phyloP scores from a whole-genome alignment of 2,113 vertebrate genomes.

The Mus spicilegus region DNA sequence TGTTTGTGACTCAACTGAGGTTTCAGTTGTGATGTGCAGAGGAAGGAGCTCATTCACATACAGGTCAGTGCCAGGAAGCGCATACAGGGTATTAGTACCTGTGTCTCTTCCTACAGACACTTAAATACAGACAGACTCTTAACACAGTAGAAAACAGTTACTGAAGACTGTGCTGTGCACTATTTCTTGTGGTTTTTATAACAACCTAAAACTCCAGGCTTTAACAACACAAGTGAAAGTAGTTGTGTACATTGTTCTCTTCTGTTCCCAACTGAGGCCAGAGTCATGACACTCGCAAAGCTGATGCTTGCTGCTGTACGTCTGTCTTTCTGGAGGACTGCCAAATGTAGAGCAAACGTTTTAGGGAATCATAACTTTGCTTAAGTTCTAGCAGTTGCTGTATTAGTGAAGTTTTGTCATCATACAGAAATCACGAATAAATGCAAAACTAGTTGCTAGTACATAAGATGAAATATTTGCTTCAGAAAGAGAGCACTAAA shows the following conservation, averaged over 20 bases:
- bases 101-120: slow-evolving; percentile 10
- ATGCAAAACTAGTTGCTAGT: neutral
- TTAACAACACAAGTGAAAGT: neutral
- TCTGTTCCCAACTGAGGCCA: neutral
- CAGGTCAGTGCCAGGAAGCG: neutral
- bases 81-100: neutral
- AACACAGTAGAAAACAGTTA: neutral
- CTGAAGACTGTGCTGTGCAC: neutral
- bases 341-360: neutral
- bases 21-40: slow-evolving; percentile 15
- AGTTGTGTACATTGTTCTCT: neutral
- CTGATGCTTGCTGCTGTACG: neutral
- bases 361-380: slow-evolving; percentile 15
- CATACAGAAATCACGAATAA: slow-evolving; percentile 47
- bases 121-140: neutral
- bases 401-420: neutral
- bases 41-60: neutral
- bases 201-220: neutral
- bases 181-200: neutral
- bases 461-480: neutral
- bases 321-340: neutral
- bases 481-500: neutral
- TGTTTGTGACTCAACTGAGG: neutral
- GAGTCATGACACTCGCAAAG: neutral
- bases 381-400: slow-evolving; percentile 44